Evolutionary conservation across 2,113 vertebrate species (phyloP).

Genomic region (Miniopterus natalensis): DNA sequence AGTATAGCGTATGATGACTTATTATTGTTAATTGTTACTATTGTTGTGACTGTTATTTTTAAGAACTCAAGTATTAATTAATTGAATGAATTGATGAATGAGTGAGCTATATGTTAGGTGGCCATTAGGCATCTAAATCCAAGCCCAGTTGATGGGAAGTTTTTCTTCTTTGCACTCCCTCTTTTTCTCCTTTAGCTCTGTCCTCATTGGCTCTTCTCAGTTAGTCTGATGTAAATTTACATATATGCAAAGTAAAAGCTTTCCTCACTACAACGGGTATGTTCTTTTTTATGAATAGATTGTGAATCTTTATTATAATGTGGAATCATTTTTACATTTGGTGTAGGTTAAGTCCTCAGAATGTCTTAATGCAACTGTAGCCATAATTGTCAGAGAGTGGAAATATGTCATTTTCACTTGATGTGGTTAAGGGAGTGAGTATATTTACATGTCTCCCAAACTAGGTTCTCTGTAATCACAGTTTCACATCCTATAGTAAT

Average conservation of each 20-base stretch:
- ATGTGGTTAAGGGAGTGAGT: constrained; percentile 65
- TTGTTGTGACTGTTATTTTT: not conserved
- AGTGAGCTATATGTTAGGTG: not conserved
- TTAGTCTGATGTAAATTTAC: constrained; percentile 21
- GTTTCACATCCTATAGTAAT: constrained; percentile 58
- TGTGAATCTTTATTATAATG: constrained; percentile 42
- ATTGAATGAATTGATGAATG: not conserved
- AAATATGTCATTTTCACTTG: constrained; percentile 67
- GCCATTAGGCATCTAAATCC: not conserved
- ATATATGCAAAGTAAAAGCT: not conserved
- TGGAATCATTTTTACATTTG: constrained; percentile 55
- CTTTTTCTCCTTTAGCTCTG: not conserved
- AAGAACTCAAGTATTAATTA: not conserved
- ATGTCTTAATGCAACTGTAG: constrained; percentile 45
- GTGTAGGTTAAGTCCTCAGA: constrained; percentile 41
- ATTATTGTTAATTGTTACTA: not conserved
- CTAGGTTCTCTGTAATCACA: constrained; percentile 57
- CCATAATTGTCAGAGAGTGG: constrained; percentile 58
- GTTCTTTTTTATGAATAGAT: constrained; percentile 15
- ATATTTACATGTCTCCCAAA: constrained; percentile 71
- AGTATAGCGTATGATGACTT: not conserved
- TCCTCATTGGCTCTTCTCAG: not conserved
- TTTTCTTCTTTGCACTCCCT: not conserved
- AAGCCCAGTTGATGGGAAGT: not conserved
- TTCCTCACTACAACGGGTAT: constrained; percentile 1